A percentile compares a stretch with the other conserved stretches of the same genome.
These are phyloP conservation scores for Shargacucullia verbasci DNA, from an alignment of 2,888 invertebrate species.

Conservation along the genomic window DNA sequence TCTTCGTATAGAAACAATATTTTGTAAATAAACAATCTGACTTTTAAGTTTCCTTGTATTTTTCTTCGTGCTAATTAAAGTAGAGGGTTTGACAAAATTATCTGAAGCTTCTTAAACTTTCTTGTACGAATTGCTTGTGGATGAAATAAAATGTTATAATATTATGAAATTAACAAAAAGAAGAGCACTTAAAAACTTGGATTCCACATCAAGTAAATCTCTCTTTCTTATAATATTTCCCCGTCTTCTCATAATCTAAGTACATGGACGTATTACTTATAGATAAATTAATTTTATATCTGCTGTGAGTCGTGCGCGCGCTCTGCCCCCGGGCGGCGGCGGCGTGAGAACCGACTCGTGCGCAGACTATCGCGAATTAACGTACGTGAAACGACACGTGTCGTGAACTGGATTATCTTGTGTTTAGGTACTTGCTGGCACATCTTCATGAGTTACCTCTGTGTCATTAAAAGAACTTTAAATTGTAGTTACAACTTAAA, in stretches of 20 bases:
- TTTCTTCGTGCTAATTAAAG: too few species aligned
- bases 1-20: too few species aligned
- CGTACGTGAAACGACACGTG: conserved; percentile 61
- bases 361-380: conserved; percentile 58
- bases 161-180: too few species aligned
- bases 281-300: conserved; percentile 89
- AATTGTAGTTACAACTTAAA: too few species aligned
- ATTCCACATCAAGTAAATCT: too few species aligned
- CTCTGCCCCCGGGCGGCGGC: conserved; percentile 83
- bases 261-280: conserved; percentile 75
- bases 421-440: conserved; percentile 33
- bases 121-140: too few species aligned
- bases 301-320: conserved; percentile 82
- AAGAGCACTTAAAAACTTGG: too few species aligned
- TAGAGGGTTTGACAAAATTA: too few species aligned
- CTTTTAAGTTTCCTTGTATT: too few species aligned
- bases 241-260: conserved; percentile 46
- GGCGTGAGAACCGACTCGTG: conserved; percentile 82
- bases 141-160: too few species aligned
- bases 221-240: conserved; percentile 16
- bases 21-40: too few species aligned
- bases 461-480: conserved; percentile 2
- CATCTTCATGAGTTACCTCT: conserved; percentile 43
- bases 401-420: conserved; percentile 56
- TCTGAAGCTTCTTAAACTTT: too few species aligned